Conservation (phyloP, 1,140 invertebrate genomes). For the Drosophila nannoptera region DNA sequence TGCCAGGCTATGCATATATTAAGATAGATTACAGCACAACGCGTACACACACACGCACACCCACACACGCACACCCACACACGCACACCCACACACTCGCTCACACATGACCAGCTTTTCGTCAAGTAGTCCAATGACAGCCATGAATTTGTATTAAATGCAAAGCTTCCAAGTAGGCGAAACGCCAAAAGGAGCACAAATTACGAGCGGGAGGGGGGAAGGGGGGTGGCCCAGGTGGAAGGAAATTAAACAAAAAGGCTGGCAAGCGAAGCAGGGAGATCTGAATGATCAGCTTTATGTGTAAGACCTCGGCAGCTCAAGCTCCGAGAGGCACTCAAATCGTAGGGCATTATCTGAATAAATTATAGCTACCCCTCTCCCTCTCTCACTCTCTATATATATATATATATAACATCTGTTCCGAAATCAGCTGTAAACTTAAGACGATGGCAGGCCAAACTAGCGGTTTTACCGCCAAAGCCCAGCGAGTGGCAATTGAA, state of each 20-base stretch:
- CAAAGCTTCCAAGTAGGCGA: slow-evolving; percentile 29
- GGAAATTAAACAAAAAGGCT: no score
- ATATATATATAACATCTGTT: not conserved
- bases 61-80: no score
- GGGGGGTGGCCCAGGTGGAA: no score
- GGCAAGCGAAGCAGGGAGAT: no score
- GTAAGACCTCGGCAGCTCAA: no score
- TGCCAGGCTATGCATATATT: slow-evolving; percentile 61
- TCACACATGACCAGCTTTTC: no score
- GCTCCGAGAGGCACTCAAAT: no score
- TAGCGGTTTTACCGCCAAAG: slow-evolving; percentile 42
- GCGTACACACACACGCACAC: slow-evolving; percentile 23
- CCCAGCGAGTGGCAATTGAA: slow-evolving; percentile 35
- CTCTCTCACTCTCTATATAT: no score
- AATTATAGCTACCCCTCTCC: no score
- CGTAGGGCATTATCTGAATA: slow-evolving; percentile 64
- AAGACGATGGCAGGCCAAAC: slow-evolving; percentile 35
- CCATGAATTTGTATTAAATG: slow-evolving; percentile 70
- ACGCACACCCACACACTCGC: no score
- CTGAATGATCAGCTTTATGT: no score
- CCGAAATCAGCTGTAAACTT: slow-evolving; percentile 40
- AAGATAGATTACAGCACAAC: slow-evolving; percentile 75
- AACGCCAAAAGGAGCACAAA: slow-evolving; percentile 24
- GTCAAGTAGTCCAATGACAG: slow-evolving; percentile 45
- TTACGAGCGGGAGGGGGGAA: slow-evolving; percentile 30